Base-by-base conservation (phyloP, 2,113 vertebrate species). In the Scalopus aquaticus region DNA sequence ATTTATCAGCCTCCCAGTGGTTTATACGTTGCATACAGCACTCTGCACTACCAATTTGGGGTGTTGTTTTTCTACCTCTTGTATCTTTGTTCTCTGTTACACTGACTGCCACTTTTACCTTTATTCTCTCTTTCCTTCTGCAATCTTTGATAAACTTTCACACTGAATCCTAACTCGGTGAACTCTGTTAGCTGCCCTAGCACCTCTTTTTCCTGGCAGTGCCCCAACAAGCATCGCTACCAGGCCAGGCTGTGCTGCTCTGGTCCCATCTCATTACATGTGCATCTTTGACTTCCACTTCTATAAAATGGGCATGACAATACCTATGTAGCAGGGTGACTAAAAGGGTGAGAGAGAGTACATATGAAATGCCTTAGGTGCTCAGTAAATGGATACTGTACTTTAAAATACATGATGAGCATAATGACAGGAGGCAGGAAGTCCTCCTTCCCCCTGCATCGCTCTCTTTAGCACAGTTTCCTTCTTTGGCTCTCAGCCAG, bases 341-440 rank as follows among this genome's bases (percentile, higher is more conserved):
- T 74, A 0, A 9, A 49, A 65, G n/a, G 69, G 10, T 44, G 73
- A 39, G 60, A 54, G 81, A 51, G 19, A 62, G 80, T 35, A 58
- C 30, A 26, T 24, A 0, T 42, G 32, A 76, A 86, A 32, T n/a
- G n/a, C n/a, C n/a, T n/a, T 54, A 90, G n/a, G 20, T 69, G 78
- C 35, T 87, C 76, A 90, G 5, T 85, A 70, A 88, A 80, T 22
- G 69, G 76, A 28, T 46, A 32, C 10, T 35, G 11, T 58, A 16
- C 30, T 56, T 51, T 62, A 73, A 64, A 44, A 54, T 30, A 42
- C 64, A 10, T 51, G 70, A 69, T 86, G 82, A 44, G 58, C 39
- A 35, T 15, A 74, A 30, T 7, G n/a, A 51, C 60, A 67, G 16
- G 28, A 88, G 64, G 67, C 60, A 77, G 97, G 89, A 89, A 90